Evolutionary conservation across 2,888 invertebrate genomes (phyloP).

Genomic region (Sarcophaga carnaria): DNA sequence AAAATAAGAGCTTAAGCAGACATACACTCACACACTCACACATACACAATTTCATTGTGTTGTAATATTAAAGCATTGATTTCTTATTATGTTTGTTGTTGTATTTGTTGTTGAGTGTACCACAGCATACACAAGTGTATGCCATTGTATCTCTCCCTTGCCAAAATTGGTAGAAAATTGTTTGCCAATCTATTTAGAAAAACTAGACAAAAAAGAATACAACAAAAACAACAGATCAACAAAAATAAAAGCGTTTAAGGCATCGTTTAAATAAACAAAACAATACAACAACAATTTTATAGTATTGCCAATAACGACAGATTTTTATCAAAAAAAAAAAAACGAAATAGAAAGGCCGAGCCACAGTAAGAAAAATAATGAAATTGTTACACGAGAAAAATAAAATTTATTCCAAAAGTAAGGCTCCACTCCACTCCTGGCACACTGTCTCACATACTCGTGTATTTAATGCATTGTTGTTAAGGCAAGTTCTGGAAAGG

Average conservation of each 20-base stretch:
- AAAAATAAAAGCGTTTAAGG: neutral
- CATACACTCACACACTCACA: neutral
- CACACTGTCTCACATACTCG: neutral
- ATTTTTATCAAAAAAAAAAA: conserved; percentile 52
- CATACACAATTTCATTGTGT: conserved; percentile 36
- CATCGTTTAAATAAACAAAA: conserved; percentile 22
- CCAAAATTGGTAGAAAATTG: conserved; percentile 51
- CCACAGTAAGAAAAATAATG: conserved; percentile 37
- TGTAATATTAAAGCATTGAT: conserved; percentile 61
- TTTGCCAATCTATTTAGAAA: conserved; percentile 54
- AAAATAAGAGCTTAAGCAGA: too few species aligned
- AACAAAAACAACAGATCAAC: neutral
- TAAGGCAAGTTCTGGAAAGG: conserved; percentile 4
- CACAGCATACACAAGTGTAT: neutral
- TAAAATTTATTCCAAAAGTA: conserved; percentile 3
- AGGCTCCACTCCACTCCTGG: neutral
- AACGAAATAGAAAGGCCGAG: neutral
- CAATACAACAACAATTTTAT: conserved; percentile 23
- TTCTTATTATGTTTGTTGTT: conserved; percentile 12
- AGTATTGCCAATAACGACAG: conserved; percentile 42
- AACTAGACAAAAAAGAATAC: conserved; percentile 29
- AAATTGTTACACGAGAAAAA: conserved; percentile 53
- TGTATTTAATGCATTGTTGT: neutral
- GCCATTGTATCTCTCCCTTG: neutral
- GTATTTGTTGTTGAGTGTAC: neutral